Evolutionary conservation across 2,113 vertebrate species (phyloP).

Genomic region (Sapayoa aenigma): DNA sequence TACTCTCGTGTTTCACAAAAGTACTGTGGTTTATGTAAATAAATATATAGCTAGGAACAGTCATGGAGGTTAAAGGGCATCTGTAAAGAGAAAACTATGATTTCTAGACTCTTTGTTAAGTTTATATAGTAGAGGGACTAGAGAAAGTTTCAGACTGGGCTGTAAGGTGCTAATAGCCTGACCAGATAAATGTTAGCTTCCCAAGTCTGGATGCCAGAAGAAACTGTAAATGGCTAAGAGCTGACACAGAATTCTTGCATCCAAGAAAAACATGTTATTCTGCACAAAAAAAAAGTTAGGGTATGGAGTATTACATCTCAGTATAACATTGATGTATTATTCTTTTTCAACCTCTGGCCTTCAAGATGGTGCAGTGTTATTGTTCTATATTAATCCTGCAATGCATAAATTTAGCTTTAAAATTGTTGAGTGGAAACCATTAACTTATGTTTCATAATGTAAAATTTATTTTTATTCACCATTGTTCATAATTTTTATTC

Average conservation of each 20-base stretch:
- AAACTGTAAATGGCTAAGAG: constrained; percentile 54
- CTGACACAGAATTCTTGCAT: constrained; percentile 11
- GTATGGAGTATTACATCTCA: neutral
- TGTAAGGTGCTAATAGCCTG: constrained; percentile 62
- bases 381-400: constrained; percentile 7
- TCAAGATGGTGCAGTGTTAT: neutral
- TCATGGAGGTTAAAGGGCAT: constrained; percentile 11
- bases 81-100: constrained; percentile 55
- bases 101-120: constrained; percentile 17
- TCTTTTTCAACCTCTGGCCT: constrained; percentile 22
- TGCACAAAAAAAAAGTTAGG: neutral
- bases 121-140: constrained; percentile 43
- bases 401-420: constrained; percentile 22
- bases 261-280: constrained; percentile 50
- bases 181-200: constrained; percentile 71
- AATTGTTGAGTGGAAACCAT: neutral
- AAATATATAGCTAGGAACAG: constrained; percentile 23
- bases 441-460: neutral
- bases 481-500: neutral
- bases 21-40: constrained; percentile 12
- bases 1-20: constrained; percentile 11
- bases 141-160: constrained; percentile 28
- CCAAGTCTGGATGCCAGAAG: constrained; percentile 56
- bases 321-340: neutral
- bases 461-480: neutral